A percentile compares a stretch with the other conserved stretches of the same genome.
phyloP scores from a whole-genome alignment of 2,113 vertebrate genomes.

The Hydropotes inermis region DNA sequence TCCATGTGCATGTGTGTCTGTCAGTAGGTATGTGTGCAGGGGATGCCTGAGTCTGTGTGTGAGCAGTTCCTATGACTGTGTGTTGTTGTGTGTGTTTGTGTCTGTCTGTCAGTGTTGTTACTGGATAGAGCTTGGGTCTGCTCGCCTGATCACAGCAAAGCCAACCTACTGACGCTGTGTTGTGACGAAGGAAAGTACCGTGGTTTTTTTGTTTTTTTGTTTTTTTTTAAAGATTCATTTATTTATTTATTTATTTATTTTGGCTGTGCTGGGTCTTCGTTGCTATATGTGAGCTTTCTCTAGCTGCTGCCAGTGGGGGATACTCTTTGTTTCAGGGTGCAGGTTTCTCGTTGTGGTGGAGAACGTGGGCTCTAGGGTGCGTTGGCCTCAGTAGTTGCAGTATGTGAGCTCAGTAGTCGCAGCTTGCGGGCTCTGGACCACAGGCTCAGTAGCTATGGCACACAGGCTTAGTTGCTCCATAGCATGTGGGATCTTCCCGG shows the following conservation, averaged over 20 bases:
- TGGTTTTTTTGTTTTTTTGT: too few species aligned
- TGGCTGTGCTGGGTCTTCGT: background rate
- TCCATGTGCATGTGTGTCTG: rapidly evolving
- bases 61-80: background rate
- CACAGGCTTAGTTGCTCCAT: background rate
- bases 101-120: background rate
- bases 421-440: background rate
- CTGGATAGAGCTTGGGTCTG: background rate
- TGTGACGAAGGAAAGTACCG: background rate
- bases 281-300: background rate
- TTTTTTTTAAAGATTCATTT: too few species aligned
- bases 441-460: background rate
- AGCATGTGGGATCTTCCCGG: background rate
- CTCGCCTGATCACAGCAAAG: background rate
- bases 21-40: rapidly evolving
- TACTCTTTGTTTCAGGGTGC: background rate
- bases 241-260: background rate
- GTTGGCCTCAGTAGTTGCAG: background rate
- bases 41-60: background rate
- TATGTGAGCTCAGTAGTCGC: background rate
- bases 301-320: background rate
- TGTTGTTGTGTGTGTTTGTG: background rate
- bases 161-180: background rate
- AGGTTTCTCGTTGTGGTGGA: background rate
- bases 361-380: rapidly evolving